These are phyloP conservation scores for Phalacrocorax pelagicus DNA, from an alignment of 2,113 vertebrate species.

Conservation along the genomic window DNA sequence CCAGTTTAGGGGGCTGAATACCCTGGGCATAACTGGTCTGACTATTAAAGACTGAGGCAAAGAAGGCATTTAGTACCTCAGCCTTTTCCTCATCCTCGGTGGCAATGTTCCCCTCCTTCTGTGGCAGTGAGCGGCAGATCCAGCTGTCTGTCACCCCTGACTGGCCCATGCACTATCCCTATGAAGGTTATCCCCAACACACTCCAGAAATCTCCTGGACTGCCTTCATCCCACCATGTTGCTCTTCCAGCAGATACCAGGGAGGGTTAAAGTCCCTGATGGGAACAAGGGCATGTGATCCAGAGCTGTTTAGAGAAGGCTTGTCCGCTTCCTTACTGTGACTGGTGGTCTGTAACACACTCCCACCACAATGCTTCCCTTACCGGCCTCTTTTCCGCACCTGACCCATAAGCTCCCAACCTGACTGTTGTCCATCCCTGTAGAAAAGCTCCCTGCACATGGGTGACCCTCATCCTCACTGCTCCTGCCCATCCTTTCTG, in stretches of 20 bases:
- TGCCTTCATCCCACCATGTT: neutral
- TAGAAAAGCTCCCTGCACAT: neutral
- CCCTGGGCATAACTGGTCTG: too few relatives aligned
- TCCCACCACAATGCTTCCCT: neutral
- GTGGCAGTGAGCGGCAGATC: neutral
- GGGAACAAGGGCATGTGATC: neutral
- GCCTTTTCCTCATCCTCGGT: too few relatives aligned
- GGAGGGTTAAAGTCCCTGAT: neutral
- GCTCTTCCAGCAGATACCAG: neutral
- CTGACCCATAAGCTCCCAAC: neutral
- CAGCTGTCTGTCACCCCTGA: neutral
- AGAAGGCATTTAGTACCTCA: too few relatives aligned
- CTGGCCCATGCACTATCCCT: neutral
- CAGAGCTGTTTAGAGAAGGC: neutral
- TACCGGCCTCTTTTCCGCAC: neutral
- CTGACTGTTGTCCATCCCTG: neutral
- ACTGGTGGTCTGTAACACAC: neutral
- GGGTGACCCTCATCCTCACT: neutral
- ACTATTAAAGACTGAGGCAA: too few relatives aligned
- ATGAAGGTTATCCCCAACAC: neutral
- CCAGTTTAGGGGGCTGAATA: too few relatives aligned
- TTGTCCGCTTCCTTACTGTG: neutral
- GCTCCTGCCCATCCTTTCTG: neutral
- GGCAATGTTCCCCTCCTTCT: neutral
- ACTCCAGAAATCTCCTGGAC: neutral